These are phyloP conservation scores for Anarrhichthys ocellatus DNA, from an alignment of 2,113 vertebrate species.

Conservation along the genomic window DNA sequence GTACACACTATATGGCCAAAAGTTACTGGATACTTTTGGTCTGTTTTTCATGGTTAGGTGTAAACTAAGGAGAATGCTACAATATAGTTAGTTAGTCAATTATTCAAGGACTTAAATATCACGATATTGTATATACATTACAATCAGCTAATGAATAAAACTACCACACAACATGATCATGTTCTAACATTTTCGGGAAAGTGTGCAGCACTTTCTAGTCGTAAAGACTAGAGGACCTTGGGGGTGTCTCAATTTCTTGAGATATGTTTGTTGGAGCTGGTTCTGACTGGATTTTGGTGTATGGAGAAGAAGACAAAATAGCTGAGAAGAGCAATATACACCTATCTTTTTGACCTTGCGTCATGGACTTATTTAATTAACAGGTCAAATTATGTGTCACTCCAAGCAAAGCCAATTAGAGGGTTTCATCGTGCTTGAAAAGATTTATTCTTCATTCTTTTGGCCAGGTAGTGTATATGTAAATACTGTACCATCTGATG, in stretches of 20 bases:
- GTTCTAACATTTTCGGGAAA: neutral
- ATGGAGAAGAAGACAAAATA: neutral
- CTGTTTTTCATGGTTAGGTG: neutral
- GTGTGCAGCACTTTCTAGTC: neutral
- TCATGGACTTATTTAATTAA: neutral
- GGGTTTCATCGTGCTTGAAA: neutral
- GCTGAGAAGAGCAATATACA: neutral
- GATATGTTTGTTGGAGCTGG: neutral
- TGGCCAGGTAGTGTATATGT: neutral
- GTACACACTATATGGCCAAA: neutral
- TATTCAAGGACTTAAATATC: neutral
- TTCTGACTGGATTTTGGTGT: slow-evolving; percentile 5
- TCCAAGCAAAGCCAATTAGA: neutral
- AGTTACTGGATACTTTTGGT: neutral
- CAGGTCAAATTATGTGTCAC: neutral
- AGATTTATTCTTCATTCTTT: neutral
- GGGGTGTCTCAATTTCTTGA: neutral
- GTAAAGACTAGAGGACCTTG: neutral
- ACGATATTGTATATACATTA: neutral
- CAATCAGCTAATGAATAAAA: neutral
- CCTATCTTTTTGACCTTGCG: neutral
- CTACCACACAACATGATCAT: neutral
- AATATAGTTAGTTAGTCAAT: neutral
- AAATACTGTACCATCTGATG: neutral
- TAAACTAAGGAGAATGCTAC: no score